These are phyloP conservation scores for Drosophila sechellia DNA, from an alignment of 1,140 invertebrate species.

Conservation along the genomic window DNA sequence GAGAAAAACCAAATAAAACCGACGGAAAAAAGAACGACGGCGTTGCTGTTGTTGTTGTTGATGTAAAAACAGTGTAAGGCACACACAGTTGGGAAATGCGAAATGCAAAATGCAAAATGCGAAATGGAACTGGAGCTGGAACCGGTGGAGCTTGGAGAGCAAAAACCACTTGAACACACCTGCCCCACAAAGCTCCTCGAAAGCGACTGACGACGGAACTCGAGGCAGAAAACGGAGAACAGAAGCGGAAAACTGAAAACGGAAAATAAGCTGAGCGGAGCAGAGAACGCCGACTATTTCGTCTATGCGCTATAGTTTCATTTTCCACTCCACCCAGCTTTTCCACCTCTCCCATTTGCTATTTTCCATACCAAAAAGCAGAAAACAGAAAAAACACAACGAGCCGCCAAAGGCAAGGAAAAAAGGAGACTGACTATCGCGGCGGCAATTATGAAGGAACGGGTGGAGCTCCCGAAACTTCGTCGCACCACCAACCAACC, in stretches of 20 bases:
- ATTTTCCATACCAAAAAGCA: slow-evolving; percentile 59
- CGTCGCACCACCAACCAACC: slow-evolving; percentile 45
- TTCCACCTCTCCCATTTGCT: slow-evolving; percentile 28
- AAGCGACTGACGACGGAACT: slow-evolving; percentile 79
- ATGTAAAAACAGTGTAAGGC: slow-evolving; percentile 32
- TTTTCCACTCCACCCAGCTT: slow-evolving; percentile 22
- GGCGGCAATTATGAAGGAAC: slow-evolving; percentile 63
- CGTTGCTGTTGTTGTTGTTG: slow-evolving; percentile 6
- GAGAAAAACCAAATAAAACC: slow-evolving; percentile 41
- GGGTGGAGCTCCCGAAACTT: slow-evolving; percentile 46
- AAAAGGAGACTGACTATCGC: slow-evolving; percentile 64
- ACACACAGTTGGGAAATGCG: slow-evolving; percentile 41
- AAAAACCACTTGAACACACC: slow-evolving; percentile 78
- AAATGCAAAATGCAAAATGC: slow-evolving; percentile 16
- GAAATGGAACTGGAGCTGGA: slow-evolving; percentile 19
- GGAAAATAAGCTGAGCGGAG: slow-evolving; percentile 23
- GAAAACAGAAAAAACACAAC: slow-evolving; percentile 15
- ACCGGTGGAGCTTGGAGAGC: slow-evolving; percentile 24
- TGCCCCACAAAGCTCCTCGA: slow-evolving; percentile 82
- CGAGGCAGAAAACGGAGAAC: slow-evolving; percentile 39
- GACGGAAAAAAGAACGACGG: slow-evolving; percentile 20
- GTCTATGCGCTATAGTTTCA: slow-evolving; percentile 64
- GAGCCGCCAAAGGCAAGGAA: slow-evolving; percentile 34
- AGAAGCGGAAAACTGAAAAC: slow-evolving; percentile 44
- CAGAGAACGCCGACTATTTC: slow-evolving; percentile 65